A percentile compares a stretch with the other conserved stretches of the same genome.
Evolutionary conservation across 2,113 vertebrate genomes (phyloP).

Genomic region (Callionymus lyra): DNA sequence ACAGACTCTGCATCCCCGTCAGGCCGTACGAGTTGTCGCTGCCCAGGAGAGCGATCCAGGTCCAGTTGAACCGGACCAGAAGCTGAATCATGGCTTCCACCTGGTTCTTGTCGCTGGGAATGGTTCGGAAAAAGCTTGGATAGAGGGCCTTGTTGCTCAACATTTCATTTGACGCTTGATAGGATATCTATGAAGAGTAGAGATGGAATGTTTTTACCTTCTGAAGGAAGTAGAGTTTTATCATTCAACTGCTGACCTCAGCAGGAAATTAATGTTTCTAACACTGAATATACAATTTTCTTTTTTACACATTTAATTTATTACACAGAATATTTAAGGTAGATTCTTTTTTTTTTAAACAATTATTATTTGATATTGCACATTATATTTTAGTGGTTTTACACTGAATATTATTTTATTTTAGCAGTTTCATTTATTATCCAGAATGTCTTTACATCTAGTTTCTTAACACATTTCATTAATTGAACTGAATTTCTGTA

Average conservation of each 20-base stretch:
- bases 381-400: too few relatives aligned
- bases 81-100: conserved; percentile 65
- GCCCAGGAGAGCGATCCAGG: conserved; percentile 69
- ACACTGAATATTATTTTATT: too few relatives aligned
- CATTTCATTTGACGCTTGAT: conserved; percentile 65
- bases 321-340: too few relatives aligned
- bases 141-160: conserved; percentile 66
- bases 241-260: too few relatives aligned
- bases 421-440: too few relatives aligned
- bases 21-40: conserved; percentile 72
- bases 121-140: conserved; percentile 69
- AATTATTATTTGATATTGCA: too few relatives aligned
- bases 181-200: conserved; percentile 64
- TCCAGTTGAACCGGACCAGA: conserved; percentile 66
- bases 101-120: conserved; percentile 71
- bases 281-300: background rate
- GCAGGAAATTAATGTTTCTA: background rate
- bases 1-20: conserved; percentile 59
- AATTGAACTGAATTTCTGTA: too few relatives aligned
- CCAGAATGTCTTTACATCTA: too few relatives aligned
- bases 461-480: too few relatives aligned
- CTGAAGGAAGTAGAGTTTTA: too few relatives aligned
- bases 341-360: too few relatives aligned
- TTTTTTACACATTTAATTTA: background rate
- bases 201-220: background rate